Evolutionary conservation across 2,888 invertebrate species (phyloP).

Genomic region (Sinohyriopsis cumingii): DNA sequence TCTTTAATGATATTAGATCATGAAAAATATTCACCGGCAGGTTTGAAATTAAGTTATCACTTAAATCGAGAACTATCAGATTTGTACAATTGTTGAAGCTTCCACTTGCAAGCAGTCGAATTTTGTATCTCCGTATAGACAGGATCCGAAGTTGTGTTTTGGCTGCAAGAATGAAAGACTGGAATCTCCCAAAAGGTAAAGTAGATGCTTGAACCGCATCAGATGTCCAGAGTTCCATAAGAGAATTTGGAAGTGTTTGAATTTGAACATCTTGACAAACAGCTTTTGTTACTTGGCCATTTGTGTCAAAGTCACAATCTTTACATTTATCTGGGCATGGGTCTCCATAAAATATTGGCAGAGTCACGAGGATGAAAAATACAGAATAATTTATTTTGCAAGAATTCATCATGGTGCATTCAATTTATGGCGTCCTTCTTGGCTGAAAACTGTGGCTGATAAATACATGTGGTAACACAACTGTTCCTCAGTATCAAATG

Average conservation of each 20-base stretch:
- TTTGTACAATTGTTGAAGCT: conserved; percentile 26
- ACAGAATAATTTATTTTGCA: no score
- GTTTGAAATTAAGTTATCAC: conserved; percentile 22
- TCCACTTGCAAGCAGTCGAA: conserved; percentile 26
- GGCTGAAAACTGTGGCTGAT: no score
- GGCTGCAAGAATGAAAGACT: conserved; percentile 15
- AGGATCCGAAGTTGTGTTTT: conserved; percentile 26
- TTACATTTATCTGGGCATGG: conserved; percentile 22
- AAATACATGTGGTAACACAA: no score
- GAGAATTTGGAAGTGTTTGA: conserved; percentile 18
- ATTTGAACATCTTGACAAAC: conserved; percentile 27
- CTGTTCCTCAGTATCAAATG: no score
- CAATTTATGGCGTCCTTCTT: no score
- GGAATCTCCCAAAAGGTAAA: conserved; percentile 19
- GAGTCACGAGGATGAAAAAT: no score
- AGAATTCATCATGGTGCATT: no score
- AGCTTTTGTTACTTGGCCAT: conserved; percentile 21
- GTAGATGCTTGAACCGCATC: conserved; percentile 8
- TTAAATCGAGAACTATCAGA: conserved; percentile 31
- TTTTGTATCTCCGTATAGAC: conserved; percentile 27
- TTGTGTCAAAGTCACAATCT: conserved; percentile 18
- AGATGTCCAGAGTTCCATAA: conserved; percentile 11
- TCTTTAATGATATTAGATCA: conserved; percentile 36
- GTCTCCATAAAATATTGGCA: neutral
- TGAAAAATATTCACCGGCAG: conserved; percentile 27